Evolutionary conservation across 2,888 invertebrate genomes (phyloP), one percentile per base, ranked within the genome.

Genomic region (Drosophila heteroneura): DNA sequence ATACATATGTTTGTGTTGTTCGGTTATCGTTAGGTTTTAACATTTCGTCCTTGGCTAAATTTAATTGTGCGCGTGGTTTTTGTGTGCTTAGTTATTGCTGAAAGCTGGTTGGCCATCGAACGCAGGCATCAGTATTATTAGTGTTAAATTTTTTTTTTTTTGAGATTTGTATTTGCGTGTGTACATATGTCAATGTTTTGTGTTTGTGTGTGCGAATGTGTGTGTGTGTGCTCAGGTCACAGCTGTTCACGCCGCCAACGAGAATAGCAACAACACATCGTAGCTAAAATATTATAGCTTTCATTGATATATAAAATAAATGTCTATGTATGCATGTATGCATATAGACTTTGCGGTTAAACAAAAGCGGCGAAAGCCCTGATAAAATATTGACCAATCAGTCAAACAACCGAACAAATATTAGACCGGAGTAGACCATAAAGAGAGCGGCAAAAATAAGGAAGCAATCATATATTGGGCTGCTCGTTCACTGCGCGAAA

Each of bases 191-290:
- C 26, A 26, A 47, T 47, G 44, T 51, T 6, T 39, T 52, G 35
- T 32, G 44, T 41, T n/a, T 54, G 12, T 44, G 14, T 37, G 32
- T 32, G 9, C 5, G 5, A 26, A 22, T 52, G 49, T 32, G 37
- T 56, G 10, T 54, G n/a, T 52, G 6, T 37, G n/a, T 37, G 22
- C 6, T 19, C 22, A 33, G 32, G 28, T 37, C 53, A 72, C 73
- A 75, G 74, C 74, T 61, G 73, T 58, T 77, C 3, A 59, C 37
- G 28, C 51, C 32, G 32, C 49, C 39, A 7, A 39, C 19, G 35
- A 32, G 7, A 26, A 39, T 54, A 22, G 19, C 22, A 66, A 35
- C 51, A 52, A 41, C 28, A 37, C 12, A 35, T 16, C 41, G 2
- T 14, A 30, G 6, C 26, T n/a, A 28, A n/a, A 39, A 49, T 41